Evolutionary conservation across 2,113 vertebrate species (phyloP), one percentile per base, ranked within the genome.

Genomic region (Eretmochelys imbricata): DNA sequence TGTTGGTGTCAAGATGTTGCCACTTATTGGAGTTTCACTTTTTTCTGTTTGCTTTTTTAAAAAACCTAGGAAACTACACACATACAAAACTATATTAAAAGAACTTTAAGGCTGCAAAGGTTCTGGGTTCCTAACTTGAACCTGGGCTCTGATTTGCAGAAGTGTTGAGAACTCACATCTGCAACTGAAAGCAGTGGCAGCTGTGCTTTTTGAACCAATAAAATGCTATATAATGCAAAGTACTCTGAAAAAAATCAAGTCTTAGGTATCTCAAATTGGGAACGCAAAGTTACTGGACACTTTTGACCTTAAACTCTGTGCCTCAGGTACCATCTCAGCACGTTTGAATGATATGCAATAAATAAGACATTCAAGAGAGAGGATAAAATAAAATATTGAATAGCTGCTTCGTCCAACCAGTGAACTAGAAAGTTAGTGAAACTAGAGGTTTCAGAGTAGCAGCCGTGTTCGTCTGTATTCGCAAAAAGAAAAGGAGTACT

Each of bases 101-200:
- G 12, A 57, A 57, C 55, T 57, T 57, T 27, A 57, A 57, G 24
- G 55, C 55, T 57, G 55, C 55, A 57, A 27, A 57, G 55, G 3
- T 0, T 14, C 3, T 22, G 5, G n/a, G 54, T 91, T 17, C n/a
- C 54, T 0, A 82, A 1, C 65, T 35, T 53, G 7, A 38, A 38
- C 22, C 48, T 84, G 72, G 27, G 88, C 53, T 48, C 48, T 0
- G 0, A 8, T 20, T 48, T 89, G 10, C 0, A 0, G 80, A 65
- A 65, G 31, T 13, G 82, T 27, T 83, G 53, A 90, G 46, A 25
- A 87, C 38, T 69, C 25, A 7, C 8, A 75, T 22, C 1, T 50
- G 87, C 59, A 94, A n/a, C 31, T 65, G 62, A 35, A 65, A 65
- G 35, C 31, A 65, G 14, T n/a, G 31, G 62, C 62, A n/a, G 7